phyloP scores from a whole-genome alignment of 2,113 vertebrate species.

The Junco hyemalis region DNA sequence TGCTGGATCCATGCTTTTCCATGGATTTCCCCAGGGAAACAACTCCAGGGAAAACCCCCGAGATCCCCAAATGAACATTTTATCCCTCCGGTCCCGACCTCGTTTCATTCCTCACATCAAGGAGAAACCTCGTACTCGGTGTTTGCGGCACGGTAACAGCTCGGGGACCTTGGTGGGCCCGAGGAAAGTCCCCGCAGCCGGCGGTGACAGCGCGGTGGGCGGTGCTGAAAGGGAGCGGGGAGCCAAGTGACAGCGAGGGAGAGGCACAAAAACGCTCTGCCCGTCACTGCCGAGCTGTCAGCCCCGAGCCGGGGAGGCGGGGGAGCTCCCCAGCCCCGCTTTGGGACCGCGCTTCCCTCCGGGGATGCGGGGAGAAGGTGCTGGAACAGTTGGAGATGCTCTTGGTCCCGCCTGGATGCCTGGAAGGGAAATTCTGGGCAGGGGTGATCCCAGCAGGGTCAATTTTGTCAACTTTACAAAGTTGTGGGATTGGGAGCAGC shows the following conservation, averaged over 20 bases:
- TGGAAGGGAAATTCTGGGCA: not conserved
- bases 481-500: not conserved
- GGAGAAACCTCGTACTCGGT: conserved; percentile 17
- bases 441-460: accelerated
- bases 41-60: not conserved
- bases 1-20: not conserved
- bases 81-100: not conserved
- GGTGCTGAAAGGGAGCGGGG: conserved; percentile 22
- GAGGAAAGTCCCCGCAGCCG: conserved; percentile 28
- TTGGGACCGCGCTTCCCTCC: not conserved
- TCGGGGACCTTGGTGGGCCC: conserved; percentile 40
- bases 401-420: not conserved
- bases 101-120: conserved; percentile 2
- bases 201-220: conserved; percentile 49
- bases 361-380: not conserved
- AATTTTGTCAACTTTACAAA: accelerated
- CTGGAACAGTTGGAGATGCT: not conserved
- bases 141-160: conserved; percentile 43
- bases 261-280: not conserved
- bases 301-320: not conserved
- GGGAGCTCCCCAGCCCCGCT: not conserved
- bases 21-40: not conserved
- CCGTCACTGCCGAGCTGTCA: conserved; percentile 11
- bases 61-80: conserved; percentile 47
- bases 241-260: not conserved